Evolutionary conservation across 2,113 vertebrate genomes (phyloP), one percentile per base, ranked within the genome.

Genomic region (Phalacrocorax pelagicus): DNA sequence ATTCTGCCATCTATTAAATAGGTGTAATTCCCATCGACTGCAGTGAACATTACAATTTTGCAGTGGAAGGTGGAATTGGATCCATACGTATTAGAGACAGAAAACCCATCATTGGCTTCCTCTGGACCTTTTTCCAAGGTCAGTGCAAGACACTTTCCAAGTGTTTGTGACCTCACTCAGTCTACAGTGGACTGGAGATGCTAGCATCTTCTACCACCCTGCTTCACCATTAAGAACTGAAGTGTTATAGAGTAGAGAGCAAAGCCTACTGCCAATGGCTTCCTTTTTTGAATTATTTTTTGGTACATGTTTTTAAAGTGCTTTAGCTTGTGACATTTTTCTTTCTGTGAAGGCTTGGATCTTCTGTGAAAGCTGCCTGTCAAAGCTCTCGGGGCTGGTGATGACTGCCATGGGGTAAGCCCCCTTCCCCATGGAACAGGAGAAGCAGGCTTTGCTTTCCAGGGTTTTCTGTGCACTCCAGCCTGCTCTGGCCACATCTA

Each of bases 1-100:
- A 91, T 97, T 92, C 5, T 16, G 19, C 66, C 22, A 15, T 91
- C 92, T 95, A 82, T 95, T 95, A 92, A 96, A 96, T 82, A 92
- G 81, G 78, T 92, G 84, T 96, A 94, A 97, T 97, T 96, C 91
- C 55, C 81, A 83, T 94, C 16, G 46, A 73, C 86, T 90, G 71
- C 70, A 52, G 66, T 61, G 81, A 55, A 87, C 62, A 62, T 77
- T 86, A 73, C 70, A 36, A 5, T 96, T 97, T 85, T 81, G 78
- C 72, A 81, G 63, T 0, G 1, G 59, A 88, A 66, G 58, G 62
- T 87, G 67, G 81, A 94, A 97, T 90, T 92, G 71, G 70, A 93
- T 94, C 89, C 74, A 26, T 88, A 59, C 2, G 11, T 90, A 86
- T 91, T 82, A 88, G 79, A 88, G 81, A 88, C 46, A 29, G 87